A percentile compares a stretch with the other conserved stretches of the same genome.
phyloP scores from a whole-genome alignment of 2,113 vertebrate species.

The Podarcis raffonei region DNA sequence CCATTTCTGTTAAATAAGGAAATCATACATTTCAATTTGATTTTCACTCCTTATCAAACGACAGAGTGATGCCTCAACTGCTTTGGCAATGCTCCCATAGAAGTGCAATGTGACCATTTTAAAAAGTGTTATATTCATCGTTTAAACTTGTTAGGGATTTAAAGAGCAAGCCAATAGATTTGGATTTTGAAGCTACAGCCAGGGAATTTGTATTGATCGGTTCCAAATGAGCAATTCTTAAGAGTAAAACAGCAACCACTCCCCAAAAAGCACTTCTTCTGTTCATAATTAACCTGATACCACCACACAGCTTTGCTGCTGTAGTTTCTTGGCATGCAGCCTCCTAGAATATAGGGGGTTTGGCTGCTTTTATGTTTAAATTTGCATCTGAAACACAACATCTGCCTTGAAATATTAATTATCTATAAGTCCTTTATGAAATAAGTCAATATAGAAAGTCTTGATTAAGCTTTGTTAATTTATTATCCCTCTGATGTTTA shows the following conservation, averaged over 20 bases:
- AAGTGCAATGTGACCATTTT: background rate
- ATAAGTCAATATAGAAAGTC: background rate
- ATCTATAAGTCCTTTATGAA: slow-evolving; percentile 17
- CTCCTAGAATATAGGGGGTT: background rate
- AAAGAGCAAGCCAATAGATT: background rate
- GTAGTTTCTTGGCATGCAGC: background rate
- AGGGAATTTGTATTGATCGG: slow-evolving; percentile 12
- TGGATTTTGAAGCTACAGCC: background rate
- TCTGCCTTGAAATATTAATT: slow-evolving; percentile 32
- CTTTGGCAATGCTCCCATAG: background rate
- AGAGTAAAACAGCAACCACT: background rate
- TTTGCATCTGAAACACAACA: slow-evolving; percentile 13
- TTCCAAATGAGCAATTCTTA: background rate
- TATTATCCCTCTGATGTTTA: slow-evolving; percentile 26
- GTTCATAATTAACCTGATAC: background rate
- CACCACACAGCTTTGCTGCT: background rate
- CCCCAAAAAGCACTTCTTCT: background rate
- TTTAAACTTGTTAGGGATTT: background rate
- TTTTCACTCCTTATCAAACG: background rate
- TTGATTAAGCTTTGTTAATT: slow-evolving; percentile 29
- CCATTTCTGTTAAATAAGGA: background rate
- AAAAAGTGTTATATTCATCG: background rate
- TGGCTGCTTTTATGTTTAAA: background rate
- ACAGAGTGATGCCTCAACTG: background rate
- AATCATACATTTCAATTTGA: background rate